A percentile compares a stretch with the other conserved stretches of the same genome.
Evolutionary conservation across 1,140 invertebrate species (phyloP).

Genomic region (Drosophila ogumai): DNA sequence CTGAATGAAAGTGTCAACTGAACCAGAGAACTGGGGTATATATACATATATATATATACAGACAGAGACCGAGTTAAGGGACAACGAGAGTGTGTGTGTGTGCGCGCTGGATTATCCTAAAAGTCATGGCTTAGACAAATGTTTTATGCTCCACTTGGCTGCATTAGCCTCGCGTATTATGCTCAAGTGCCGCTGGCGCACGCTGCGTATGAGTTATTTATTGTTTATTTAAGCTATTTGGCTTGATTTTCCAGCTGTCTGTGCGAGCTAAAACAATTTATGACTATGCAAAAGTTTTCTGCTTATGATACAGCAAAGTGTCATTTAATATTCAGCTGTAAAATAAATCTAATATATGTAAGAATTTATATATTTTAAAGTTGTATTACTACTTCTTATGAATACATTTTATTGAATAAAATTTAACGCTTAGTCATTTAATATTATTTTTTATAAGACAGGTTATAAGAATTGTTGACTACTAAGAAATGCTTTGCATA

Average conservation of each 20-base stretch:
- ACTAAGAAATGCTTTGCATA: background rate
- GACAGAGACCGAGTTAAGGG: slow-evolving; percentile 1
- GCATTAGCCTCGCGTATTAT: slow-evolving; percentile 57
- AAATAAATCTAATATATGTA: too few species aligned
- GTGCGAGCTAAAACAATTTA: slow-evolving; percentile 53
- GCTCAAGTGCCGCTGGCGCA: slow-evolving; percentile 53
- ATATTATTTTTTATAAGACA: background rate
- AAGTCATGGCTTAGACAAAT: slow-evolving; percentile 73
- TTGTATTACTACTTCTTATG: background rate
- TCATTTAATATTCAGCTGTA: background rate
- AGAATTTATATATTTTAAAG: background rate
- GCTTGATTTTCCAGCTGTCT: slow-evolving; percentile 44
- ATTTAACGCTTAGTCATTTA: background rate
- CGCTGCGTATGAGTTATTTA: slow-evolving; percentile 75
- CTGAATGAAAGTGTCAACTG: slow-evolving; percentile 61
- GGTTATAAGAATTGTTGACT: background rate
- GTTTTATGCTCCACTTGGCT: slow-evolving; percentile 60
- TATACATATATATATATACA: slow-evolving; percentile 1
- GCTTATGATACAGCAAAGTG: background rate
- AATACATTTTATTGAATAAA: background rate
- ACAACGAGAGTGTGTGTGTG: slow-evolving; percentile 22
- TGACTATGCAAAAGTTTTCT: slow-evolving; percentile 23
- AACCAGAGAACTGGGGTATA: slow-evolving; percentile 24
- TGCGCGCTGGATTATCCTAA: slow-evolving; percentile 51
- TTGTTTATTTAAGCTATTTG: slow-evolving; percentile 53